Base-by-base conservation (phyloP, 2,797 vertebrate species). In the Clangula hyemalis region DNA sequence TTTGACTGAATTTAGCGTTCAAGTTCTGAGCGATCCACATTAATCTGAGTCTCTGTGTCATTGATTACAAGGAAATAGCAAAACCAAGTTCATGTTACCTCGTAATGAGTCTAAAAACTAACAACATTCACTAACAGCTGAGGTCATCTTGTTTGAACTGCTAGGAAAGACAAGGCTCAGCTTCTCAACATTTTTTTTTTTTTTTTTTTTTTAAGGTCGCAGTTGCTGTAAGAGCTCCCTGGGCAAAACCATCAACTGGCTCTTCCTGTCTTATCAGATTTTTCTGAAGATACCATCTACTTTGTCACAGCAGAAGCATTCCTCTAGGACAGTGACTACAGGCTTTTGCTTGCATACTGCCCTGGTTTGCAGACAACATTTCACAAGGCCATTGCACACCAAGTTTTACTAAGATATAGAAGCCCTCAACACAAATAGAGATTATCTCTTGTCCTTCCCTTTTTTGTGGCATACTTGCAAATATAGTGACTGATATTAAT, bases 391-490 rank as follows among this genome's bases (percentile, higher is more conserved):
- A 53, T 3, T 11, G 24, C 39, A 20, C 0, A 53, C 7, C 17
- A 71, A 77, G 30, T 18, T 22, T 13, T 6, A 49, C 5, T 10
- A 60, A 74, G 20, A 43, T 36, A 8, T 3, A 30, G 53, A 68
- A 86, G n/a, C 5, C 24, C 43, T 15, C 25, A 81, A 84, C 61
- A 38, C 25, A 22, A 5, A 57, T 1, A 9, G 34, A 90, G 15
- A 38, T 2, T 0, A 1, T 11, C 43, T 58, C 43, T 19, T 16
- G 11, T 27, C 30, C 43, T 51, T 82, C 18, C 15, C 4, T 10
- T 39, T 49, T 54, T 72, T 7, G 20, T 53, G 30, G 13, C 10
- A 4, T 43, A 69, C 25, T 19, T 36, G n/a, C 45, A 85, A 66
- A 68, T 22, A n/a, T 24, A 83, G 21, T 24, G 30, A 80, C 11